A percentile compares a stretch with the other conserved stretches of the same genome.
Conservation (phyloP, 2,797 vertebrate species). For the Parauchenoglanis punctatus region DNA sequence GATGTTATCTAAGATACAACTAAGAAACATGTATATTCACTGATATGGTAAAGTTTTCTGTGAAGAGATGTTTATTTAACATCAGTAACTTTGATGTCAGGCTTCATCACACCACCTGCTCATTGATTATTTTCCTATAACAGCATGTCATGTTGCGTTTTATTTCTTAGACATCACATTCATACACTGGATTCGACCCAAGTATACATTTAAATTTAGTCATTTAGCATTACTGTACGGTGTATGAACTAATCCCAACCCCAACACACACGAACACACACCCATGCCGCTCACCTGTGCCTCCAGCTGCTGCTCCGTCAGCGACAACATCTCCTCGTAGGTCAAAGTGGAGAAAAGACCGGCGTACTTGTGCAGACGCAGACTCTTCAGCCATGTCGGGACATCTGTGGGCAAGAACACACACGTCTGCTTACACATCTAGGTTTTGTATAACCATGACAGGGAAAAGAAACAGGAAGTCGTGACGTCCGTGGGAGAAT, state of each 20-base stretch:
- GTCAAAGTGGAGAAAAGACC: constrained; percentile 96
- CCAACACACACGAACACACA: neutral
- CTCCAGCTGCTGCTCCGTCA: constrained; percentile 94
- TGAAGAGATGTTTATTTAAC: too few species aligned
- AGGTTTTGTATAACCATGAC: neutral
- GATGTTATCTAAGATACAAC: neutral
- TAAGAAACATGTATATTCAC: neutral
- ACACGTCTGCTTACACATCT: constrained; percentile 1
- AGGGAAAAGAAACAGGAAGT: neutral
- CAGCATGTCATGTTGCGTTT: neutral
- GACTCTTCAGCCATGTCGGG: constrained; percentile 96
- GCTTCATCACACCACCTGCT: too few species aligned
- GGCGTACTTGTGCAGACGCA: constrained; percentile 96
- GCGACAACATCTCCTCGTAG: constrained; percentile 97
- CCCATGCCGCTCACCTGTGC: constrained; percentile 79
- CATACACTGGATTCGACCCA: neutral
- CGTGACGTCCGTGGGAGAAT: too few species aligned
- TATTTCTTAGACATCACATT: neutral
- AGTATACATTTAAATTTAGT: neutral
- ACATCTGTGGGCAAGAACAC: constrained; percentile 80
- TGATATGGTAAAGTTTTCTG: neutral
- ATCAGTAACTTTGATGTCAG: too few species aligned
- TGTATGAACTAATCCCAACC: neutral
- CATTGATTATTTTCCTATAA: neutral
- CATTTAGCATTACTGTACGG: neutral